Base-by-base conservation (phyloP, 2,888 invertebrate species). In the Morpho helenor region DNA sequence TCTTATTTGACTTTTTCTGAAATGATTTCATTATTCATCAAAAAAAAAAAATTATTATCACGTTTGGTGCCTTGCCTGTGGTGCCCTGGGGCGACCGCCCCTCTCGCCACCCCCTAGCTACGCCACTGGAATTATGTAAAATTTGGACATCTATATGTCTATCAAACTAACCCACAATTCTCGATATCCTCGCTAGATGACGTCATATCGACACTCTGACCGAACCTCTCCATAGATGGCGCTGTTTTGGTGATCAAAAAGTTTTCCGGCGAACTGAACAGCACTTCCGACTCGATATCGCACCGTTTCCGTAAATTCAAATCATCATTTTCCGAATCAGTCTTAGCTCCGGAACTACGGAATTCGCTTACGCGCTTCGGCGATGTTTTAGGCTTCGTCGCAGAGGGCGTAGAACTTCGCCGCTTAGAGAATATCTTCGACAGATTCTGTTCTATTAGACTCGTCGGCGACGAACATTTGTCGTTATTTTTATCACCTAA, bases 191-290 rank as follows among this genome's bases (percentile, higher is more conserved):
- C 83, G 2, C 77, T 79, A 0, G 87, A 79, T 0, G 86, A 75
- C 8, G 62, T 65, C 7, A 65, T 60, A 43, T 66, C 64, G 7
- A 61, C 39, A 16, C 57, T 52, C n/a, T 50, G 50, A 4, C 48
- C 56, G 5, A 85, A 80, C 2, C 72, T 66, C 63, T 87, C 88
- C 2, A 76, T 63, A 74, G 88, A 89, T 61, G 90, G 89, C 74
- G 88, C 84, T 63, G 89, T 89, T 56, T 84, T 86, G 0, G 82
- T 84, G 42, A 89, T 87, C 8, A 85, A 66, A 7, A 88, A 74
- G 72, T 80, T 84, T 4, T 85, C 82, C 0, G 83, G 80, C 0
- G 84, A 82, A 2, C 77, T 77, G 49, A 84, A 84, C 0, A 88
- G 65, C 0, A 86, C 68, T 49, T 82, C 77, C 0, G 78, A 72